phyloP scores from a whole-genome alignment of 2,113 vertebrate genomes.

The Panurus biarmicus region DNA sequence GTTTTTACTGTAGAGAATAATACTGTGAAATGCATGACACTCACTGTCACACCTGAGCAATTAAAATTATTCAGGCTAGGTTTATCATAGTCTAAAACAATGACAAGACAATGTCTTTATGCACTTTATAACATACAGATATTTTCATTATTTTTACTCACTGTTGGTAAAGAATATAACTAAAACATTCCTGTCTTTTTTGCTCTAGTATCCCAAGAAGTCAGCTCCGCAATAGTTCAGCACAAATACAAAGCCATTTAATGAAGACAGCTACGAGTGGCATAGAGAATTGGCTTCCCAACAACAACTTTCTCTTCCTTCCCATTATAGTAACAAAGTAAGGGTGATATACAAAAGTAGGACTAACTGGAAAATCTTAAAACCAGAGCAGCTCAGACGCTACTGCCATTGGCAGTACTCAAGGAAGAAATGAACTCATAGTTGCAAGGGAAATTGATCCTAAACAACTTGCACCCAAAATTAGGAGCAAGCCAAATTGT shows the following conservation, averaged over 20 bases:
- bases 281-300: background rate
- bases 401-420: background rate
- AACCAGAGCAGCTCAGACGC: background rate
- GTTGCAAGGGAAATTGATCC: background rate
- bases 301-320: background rate
- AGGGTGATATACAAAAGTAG: background rate
- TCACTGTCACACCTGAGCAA: background rate
- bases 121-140: background rate
- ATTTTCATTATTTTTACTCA: background rate
- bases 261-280: background rate
- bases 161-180: background rate
- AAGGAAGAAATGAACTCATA: background rate
- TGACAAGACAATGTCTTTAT: background rate
- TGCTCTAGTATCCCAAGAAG: background rate
- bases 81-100: background rate
- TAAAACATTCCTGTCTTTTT: background rate
- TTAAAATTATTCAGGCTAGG: background rate
- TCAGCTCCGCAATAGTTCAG: background rate
- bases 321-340: background rate
- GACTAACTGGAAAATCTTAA: background rate
- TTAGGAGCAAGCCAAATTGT: background rate
- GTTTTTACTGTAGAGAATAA: background rate
- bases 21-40: background rate
- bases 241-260: background rate
- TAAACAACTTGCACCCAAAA: background rate